Evolutionary conservation across 1,140 invertebrate genomes (phyloP).

Genomic region (Samia ricini): DNA sequence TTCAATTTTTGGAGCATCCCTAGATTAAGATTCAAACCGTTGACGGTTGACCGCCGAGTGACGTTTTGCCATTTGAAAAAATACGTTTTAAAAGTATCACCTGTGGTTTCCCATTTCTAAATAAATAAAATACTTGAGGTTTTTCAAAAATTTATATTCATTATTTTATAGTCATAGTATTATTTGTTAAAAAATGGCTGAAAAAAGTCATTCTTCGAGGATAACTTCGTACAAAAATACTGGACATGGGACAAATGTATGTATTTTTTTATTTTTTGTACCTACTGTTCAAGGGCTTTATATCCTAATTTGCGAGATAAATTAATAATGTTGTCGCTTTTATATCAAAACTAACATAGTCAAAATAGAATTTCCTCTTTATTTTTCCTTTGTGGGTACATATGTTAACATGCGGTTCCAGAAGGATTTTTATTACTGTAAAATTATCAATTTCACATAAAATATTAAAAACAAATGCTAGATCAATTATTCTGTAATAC

Average conservation of each 20-base stretch:
- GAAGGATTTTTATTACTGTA: no score
- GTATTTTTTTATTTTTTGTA: slow-evolving; percentile 19
- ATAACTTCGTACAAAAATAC: slow-evolving; percentile 57
- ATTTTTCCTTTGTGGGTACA: background rate
- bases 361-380: background rate
- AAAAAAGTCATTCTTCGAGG: slow-evolving; percentile 46
- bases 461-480: no score
- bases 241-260: slow-evolving; percentile 50
- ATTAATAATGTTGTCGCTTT: no score
- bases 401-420: background rate
- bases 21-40: no score
- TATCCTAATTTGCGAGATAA: no score
- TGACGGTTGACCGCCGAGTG: no score
- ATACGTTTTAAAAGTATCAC: background rate
- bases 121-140: no score
- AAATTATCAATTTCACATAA: no score
- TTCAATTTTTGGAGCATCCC: no score
- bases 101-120: no score
- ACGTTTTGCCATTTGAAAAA: background rate
- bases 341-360: no score
- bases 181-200: slow-evolving; percentile 35
- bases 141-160: background rate
- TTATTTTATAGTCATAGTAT: background rate
- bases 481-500: no score
- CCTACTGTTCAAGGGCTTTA: background rate